Evolutionary conservation across 2,113 vertebrate species (phyloP).

Genomic region (Urocitellus parryii): DNA sequence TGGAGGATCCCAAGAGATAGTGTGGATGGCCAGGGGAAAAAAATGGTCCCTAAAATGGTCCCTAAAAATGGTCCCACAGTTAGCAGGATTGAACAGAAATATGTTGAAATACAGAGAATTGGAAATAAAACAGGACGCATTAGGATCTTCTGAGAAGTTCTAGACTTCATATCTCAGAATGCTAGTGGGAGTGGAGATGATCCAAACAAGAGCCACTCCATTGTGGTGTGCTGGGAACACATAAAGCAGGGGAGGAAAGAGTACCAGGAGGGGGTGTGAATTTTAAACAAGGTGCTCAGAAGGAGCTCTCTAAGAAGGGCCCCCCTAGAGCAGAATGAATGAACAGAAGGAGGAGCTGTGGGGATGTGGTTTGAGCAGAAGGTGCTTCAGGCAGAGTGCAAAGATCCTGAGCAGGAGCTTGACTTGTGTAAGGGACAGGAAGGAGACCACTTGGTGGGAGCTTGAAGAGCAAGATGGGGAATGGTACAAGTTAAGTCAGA

Average conservation of each 20-base stretch:
- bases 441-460: background rate
- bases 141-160: background rate
- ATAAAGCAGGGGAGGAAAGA: background rate
- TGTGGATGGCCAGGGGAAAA: background rate
- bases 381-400: background rate
- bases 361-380: no score
- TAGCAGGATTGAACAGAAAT: background rate
- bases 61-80: background rate
- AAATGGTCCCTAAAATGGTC: no score
- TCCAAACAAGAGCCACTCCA: background rate
- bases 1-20: background rate
- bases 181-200: background rate
- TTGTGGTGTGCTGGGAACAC: background rate
- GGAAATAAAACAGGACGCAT: background rate
- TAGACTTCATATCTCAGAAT: background rate
- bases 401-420: background rate
- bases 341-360: background rate
- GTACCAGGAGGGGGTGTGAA: background rate
- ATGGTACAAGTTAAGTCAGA: background rate
- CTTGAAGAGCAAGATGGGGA: background rate
- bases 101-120: conserved; percentile 1
- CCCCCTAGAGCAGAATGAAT: background rate
- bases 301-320: background rate
- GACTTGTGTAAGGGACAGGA: background rate
- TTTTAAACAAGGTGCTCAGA: background rate